Percentiles rank a stretch among this genome's conserved stretches.
Evolutionary conservation across 2,797 vertebrate genomes (phyloP).

Genomic region (Uromys caudimaculatus): DNA sequence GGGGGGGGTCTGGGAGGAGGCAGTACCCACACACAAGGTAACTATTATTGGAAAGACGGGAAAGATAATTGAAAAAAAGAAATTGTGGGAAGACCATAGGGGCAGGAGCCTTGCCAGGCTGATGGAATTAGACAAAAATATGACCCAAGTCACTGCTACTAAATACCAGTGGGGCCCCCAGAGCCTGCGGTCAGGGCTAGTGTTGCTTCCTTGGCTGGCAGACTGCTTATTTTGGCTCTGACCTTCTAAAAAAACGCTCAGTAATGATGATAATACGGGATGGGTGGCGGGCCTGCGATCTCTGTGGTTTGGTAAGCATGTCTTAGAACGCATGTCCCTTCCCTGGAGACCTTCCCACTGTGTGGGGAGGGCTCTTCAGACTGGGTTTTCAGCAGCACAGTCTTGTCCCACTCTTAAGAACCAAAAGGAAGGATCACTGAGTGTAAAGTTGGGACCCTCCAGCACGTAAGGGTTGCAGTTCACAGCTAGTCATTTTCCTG

Average conservation of each 20-base stretch:
- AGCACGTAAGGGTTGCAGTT: background rate
- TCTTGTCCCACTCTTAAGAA: background rate
- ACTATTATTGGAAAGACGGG: background rate
- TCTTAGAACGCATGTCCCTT: conserved; percentile 46
- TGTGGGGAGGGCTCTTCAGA: background rate
- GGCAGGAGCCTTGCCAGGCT: conserved; percentile 40
- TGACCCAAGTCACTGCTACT: conserved; percentile 70
- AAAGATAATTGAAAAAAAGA: conserved; percentile 18
- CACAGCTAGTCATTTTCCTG: conserved; percentile 9
- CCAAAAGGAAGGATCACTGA: background rate
- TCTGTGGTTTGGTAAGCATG: conserved; percentile 71
- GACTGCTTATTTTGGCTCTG: conserved; percentile 76
- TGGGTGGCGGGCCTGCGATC: conserved; percentile 61
- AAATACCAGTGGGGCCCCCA: conserved; percentile 56
- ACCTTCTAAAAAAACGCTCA: conserved; percentile 65
- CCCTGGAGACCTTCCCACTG: background rate
- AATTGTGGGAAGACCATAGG: conserved; percentile 46
- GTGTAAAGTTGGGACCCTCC: background rate
- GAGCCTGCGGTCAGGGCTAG: conserved; percentile 63
- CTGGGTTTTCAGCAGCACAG: background rate
- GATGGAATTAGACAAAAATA: conserved; percentile 69
- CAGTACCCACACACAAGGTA: conserved; percentile 51
- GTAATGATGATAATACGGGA: conserved; percentile 72
- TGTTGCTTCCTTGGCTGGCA: conserved; percentile 64
- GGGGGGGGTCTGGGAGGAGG: background rate